These are phyloP conservation scores for Candoia aspera DNA, from an alignment of 2,113 vertebrate genomes.

Conservation along the genomic window DNA sequence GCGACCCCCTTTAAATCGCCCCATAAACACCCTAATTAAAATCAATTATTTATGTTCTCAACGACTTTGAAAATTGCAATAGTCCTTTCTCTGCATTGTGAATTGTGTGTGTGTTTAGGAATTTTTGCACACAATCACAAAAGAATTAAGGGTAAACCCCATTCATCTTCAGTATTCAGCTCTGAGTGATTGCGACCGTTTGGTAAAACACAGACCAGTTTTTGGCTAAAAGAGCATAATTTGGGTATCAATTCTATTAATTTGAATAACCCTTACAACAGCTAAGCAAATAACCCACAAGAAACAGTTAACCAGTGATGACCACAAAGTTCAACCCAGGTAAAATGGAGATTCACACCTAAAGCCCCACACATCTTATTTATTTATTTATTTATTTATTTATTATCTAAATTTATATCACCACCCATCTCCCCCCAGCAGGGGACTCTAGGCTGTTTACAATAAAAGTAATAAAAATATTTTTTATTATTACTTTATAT, in stretches of 20 bases:
- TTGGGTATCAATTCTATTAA: not conserved
- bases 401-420: no score
- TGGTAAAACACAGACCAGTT: not conserved
- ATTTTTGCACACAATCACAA: not conserved
- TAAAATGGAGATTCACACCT: not conserved
- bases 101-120: not conserved
- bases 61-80: not conserved
- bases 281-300: not conserved
- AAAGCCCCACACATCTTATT: not conserved
- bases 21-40: not conserved
- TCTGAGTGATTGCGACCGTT: not conserved
- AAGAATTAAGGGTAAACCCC: not conserved
- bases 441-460: no score
- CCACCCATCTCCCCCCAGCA: no score
- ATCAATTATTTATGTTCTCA: not conserved
- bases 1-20: not conserved
- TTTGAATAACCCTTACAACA: not conserved
- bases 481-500: no score
- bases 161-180: not conserved
- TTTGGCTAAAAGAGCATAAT: not conserved
- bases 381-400: no score
- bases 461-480: no score
- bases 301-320: not conserved
- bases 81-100: not conserved
- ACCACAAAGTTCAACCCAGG: not conserved